Conservation (phyloP, 2,797 vertebrate species). For the Myotis planiceps region DNA sequence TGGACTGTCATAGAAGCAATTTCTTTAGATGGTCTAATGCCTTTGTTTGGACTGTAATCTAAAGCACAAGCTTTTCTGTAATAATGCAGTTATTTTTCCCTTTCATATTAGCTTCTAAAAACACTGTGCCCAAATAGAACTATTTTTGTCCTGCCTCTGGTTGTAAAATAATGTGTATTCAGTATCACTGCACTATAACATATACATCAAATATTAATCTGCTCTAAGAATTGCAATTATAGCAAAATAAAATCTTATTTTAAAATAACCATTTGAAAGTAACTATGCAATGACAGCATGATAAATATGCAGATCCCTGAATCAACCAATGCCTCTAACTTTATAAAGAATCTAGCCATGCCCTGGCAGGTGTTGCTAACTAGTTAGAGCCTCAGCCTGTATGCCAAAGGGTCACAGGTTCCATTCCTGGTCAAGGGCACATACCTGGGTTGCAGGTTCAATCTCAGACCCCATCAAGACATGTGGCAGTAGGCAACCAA, state of each 20-base stretch:
- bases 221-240: background rate
- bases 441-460: no score
- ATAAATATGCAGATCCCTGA: background rate
- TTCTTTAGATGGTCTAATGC: background rate
- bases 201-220: background rate
- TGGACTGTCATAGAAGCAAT: background rate
- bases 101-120: background rate
- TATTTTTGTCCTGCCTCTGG: background rate
- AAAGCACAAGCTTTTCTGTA: background rate
- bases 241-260: background rate
- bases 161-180: background rate
- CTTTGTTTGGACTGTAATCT: background rate
- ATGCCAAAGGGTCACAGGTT: no score
- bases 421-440: no score
- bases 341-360: background rate
- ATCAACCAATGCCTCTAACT: background rate
- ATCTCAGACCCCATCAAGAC: no score
- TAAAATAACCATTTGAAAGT: conserved; percentile 35
- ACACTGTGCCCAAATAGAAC: background rate
- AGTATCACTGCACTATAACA: background rate
- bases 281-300: background rate
- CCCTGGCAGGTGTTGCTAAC: no score
- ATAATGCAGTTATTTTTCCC: background rate
- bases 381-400: no score
- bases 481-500: no score